A percentile compares a stretch with the other conserved stretches of the same genome.
Conservation (phyloP, 2,888 invertebrate species). For the Brachylomia viminalis region DNA sequence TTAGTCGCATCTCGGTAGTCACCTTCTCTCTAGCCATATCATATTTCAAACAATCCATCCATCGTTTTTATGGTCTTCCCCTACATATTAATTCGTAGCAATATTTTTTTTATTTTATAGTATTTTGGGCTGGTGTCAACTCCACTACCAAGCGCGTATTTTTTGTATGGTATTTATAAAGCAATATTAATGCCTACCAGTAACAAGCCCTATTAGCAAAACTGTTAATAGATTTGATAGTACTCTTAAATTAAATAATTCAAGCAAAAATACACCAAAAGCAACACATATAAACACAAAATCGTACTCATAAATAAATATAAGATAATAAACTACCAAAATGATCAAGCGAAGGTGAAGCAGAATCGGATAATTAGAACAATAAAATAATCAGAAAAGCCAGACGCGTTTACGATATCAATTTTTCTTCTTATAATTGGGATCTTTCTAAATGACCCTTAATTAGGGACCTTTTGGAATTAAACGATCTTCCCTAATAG, state of each 20-base stretch:
- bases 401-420: slow-evolving; percentile 40
- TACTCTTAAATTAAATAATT: neutral
- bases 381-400: slow-evolving; percentile 53
- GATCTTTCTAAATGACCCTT: slow-evolving; percentile 45
- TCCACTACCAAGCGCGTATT: neutral
- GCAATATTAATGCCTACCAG: neutral
- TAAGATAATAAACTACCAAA: slow-evolving; percentile 8
- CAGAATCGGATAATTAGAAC: slow-evolving; percentile 52
- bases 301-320: slow-evolving; percentile 19
- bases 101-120: neutral
- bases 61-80: neutral
- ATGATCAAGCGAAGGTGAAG: slow-evolving; percentile 33
- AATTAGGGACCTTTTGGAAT: slow-evolving; percentile 48
- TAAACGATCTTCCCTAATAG: slow-evolving; percentile 32
- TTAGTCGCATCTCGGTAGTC: neutral
- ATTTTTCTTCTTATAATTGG: slow-evolving; percentile 56
- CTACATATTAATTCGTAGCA: neutral
- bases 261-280: neutral
- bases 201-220: too few relatives aligned
- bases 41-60: neutral
- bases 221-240: neutral
- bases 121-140: neutral
- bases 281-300: slow-evolving; percentile 22
- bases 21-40: neutral
- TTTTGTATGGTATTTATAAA: neutral